Evolutionary conservation across 2,888 invertebrate species (phyloP).

Genomic region (Diabrotica balteata): DNA sequence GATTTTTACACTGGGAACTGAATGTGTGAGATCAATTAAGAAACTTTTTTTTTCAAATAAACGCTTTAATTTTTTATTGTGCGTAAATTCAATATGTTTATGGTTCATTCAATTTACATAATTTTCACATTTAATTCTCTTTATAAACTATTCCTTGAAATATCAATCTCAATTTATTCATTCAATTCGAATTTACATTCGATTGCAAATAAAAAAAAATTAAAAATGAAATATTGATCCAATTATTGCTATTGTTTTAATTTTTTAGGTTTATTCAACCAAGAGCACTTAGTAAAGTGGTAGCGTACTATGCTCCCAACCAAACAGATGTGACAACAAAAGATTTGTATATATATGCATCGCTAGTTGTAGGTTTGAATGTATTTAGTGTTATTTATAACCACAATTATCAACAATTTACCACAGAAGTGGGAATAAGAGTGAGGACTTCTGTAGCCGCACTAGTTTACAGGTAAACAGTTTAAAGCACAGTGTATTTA

Average conservation of each 20-base stretch:
- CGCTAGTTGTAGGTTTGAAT: slow-evolving; percentile 73
- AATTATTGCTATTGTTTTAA: not conserved
- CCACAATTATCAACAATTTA: slow-evolving; percentile 77
- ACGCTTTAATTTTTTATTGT: too few relatives aligned
- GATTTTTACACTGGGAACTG: too few relatives aligned
- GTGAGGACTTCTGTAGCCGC: slow-evolving; percentile 83
- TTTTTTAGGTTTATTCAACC: slow-evolving; percentile 48
- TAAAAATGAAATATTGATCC: too few relatives aligned
- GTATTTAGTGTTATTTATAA: slow-evolving; percentile 70
- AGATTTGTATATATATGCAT: slow-evolving; percentile 76
- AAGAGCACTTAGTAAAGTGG: slow-evolving; percentile 45
- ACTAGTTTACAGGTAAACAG: slow-evolving; percentile 63
- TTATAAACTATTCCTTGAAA: too few relatives aligned
- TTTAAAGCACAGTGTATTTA: not conserved
- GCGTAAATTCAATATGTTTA: too few relatives aligned
- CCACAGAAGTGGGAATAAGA: slow-evolving; percentile 79
- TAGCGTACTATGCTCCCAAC: slow-evolving; percentile 45
- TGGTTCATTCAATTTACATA: too few relatives aligned
- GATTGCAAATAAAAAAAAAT: too few relatives aligned
- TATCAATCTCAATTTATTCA: too few relatives aligned
- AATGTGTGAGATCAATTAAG: too few relatives aligned
- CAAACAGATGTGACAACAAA: slow-evolving; percentile 41
- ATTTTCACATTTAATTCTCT: too few relatives aligned
- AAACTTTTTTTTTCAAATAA: too few relatives aligned
- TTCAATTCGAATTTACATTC: too few relatives aligned